Conservation (phyloP, 35 echinoderm and acorn worm genomes). For the Ptychodera flava region DNA sequence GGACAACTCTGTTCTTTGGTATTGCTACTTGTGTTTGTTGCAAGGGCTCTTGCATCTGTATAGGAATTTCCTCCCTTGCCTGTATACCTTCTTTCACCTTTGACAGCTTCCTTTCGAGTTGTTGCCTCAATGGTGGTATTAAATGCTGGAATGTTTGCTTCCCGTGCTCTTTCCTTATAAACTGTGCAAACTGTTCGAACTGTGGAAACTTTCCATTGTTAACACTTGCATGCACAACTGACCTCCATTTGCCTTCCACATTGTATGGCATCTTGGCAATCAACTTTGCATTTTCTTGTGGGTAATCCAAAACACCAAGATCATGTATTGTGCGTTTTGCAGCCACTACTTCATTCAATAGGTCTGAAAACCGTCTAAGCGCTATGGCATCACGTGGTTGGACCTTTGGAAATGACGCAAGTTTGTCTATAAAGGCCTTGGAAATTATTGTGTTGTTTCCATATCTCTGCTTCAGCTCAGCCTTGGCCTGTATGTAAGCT, state of each 20-base stretch:
- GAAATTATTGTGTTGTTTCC: slow-evolving; percentile 51
- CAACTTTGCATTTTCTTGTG: neutral
- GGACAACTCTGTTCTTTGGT: too few species aligned
- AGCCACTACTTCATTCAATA: slow-evolving; percentile 27
- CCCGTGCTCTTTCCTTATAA: neutral
- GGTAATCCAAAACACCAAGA: neutral
- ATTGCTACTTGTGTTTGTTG: too few species aligned
- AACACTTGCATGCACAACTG: neutral
- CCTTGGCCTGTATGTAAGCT: slow-evolving; percentile 16
- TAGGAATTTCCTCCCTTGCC: too few species aligned
- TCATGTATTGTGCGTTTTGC: slow-evolving; percentile 31
- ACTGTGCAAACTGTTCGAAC: neutral
- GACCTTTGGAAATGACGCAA: slow-evolving; percentile 51
- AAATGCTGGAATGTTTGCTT: slow-evolving; percentile 5
- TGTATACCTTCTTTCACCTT: too few species aligned
- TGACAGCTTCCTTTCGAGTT: too few species aligned
- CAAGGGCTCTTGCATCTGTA: too few species aligned
- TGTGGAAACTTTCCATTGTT: neutral
- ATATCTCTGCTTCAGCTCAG: slow-evolving; percentile 36
- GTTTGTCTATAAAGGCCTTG: slow-evolving; percentile 45
- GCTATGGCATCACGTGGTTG: slow-evolving; percentile 29
- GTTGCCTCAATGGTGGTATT: neutral
- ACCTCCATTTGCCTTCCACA: neutral
- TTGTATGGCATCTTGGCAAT: neutral
- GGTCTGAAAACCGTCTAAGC: slow-evolving; percentile 51